Evolutionary conservation across 2,797 vertebrate genomes (phyloP).

Genomic region (Thalassophryne amazonica): DNA sequence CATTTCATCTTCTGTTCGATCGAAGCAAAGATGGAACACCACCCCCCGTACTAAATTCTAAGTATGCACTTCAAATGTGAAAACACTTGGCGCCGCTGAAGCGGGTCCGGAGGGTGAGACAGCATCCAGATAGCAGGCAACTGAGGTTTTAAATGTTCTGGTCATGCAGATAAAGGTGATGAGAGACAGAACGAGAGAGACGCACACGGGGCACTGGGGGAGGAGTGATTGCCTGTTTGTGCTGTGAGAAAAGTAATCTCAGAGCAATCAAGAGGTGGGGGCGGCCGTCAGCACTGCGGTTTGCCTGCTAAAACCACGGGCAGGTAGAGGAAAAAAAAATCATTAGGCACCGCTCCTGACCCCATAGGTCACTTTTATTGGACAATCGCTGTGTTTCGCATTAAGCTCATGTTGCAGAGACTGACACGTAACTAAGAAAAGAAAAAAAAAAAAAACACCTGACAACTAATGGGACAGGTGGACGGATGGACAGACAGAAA

Average conservation of each 20-base stretch:
- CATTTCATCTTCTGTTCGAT: conserved; percentile 64
- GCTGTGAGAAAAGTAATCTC: conserved; percentile 69
- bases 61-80: conserved; percentile 4
- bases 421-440: conserved; percentile 25
- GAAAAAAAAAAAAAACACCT: conserved; percentile 28
- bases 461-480: background rate
- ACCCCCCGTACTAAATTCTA: conserved; percentile 2
- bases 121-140: conserved; percentile 1
- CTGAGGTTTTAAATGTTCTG: conserved; percentile 22
- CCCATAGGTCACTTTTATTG: conserved; percentile 72
- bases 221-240: conserved; percentile 67
- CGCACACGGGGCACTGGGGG: conserved; percentile 30
- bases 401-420: conserved; percentile 50
- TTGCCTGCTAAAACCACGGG: conserved; percentile 52
- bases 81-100: conserved; percentile 2
- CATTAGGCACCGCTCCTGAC: conserved; percentile 60
- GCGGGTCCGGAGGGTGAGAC: conserved; percentile 18
- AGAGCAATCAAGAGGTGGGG: conserved; percentile 66
- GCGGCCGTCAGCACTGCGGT: conserved; percentile 53
- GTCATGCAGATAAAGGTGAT: conserved; percentile 39
- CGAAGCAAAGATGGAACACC: conserved; percentile 32
- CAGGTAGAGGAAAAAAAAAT: conserved; percentile 67
- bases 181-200: conserved; percentile 29
- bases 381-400: conserved; percentile 56
- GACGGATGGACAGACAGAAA: background rate